These are phyloP conservation scores for Pituophis catenifer DNA, from an alignment of 2,113 vertebrate species.

Conservation along the genomic window DNA sequence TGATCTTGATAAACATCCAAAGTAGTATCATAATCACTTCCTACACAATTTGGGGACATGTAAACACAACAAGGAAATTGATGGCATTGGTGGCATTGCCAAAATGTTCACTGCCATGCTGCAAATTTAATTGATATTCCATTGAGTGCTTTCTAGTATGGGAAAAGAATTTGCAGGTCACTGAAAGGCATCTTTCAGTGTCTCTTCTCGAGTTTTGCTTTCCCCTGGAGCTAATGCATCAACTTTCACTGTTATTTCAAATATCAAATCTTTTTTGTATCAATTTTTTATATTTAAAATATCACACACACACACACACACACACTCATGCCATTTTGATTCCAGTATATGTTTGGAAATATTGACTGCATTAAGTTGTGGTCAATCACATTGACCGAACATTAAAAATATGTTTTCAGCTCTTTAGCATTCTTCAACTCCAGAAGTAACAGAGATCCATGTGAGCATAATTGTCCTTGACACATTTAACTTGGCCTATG, in stretches of 20 bases:
- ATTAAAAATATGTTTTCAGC: not conserved
- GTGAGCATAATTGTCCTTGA: too few species aligned
- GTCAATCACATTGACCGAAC: not conserved
- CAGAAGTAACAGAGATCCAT: not conserved
- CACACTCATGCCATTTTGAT: not conserved
- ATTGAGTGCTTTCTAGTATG: not conserved
- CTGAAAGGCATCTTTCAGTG: conserved; percentile 3
- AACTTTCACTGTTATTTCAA: not conserved
- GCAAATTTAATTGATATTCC: not conserved
- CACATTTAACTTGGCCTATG: not conserved
- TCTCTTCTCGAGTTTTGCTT: conserved; percentile 9
- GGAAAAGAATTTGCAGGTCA: not conserved
- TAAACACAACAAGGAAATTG: not conserved
- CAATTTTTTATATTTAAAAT: conserved; percentile 6
- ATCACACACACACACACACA: not conserved
- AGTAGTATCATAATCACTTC: not conserved
- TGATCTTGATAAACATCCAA: not conserved
- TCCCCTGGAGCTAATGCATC: not conserved
- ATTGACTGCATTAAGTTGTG: not conserved
- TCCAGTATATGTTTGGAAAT: not conserved
- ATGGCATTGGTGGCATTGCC: not conserved
- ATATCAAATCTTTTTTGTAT: not conserved
- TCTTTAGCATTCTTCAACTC: not conserved
- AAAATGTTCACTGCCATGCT: not conserved
- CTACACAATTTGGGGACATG: not conserved